Percentiles rank a stretch among this genome's conserved stretches.
phyloP scores from a whole-genome alignment of 1,140 invertebrate species.

The Drosophila sturtevanti region DNA sequence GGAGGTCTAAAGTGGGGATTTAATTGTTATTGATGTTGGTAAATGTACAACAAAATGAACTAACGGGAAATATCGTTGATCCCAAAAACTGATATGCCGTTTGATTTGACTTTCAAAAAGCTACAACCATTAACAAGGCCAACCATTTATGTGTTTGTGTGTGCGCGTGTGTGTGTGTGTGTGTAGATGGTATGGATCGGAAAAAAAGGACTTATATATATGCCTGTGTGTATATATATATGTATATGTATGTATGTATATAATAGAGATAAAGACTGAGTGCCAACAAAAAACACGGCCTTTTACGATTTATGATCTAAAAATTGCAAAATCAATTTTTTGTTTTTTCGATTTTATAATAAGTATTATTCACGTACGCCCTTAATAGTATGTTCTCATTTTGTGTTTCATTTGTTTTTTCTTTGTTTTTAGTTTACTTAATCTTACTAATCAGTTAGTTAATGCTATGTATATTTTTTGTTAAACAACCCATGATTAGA shows the following conservation, averaged over 20 bases:
- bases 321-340: conserved; percentile 55
- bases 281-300: conserved; percentile 71
- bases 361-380: conserved; percentile 47
- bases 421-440: conserved; percentile 58
- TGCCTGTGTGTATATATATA: background rate
- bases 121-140: conserved; percentile 69
- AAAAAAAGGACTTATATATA: background rate
- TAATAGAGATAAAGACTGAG: conserved; percentile 21
- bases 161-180: background rate
- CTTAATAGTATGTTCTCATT: conserved; percentile 50
- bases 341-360: conserved; percentile 17
- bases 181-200: background rate
- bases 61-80: conserved; percentile 38
- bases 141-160: conserved; percentile 1
- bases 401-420: conserved; percentile 21
- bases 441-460: conserved; percentile 64
- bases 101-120: conserved; percentile 64
- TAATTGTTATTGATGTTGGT: conserved; percentile 1
- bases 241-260: background rate
- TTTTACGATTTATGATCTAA: conserved; percentile 43
- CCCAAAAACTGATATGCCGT: conserved; percentile 73
- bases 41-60: conserved; percentile 27
- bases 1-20: background rate
- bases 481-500: conserved; percentile 81
- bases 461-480: conserved; percentile 68